Evolutionary conservation across 1,140 invertebrate genomes (phyloP).

Genomic region (Cotesia glomerata): DNA sequence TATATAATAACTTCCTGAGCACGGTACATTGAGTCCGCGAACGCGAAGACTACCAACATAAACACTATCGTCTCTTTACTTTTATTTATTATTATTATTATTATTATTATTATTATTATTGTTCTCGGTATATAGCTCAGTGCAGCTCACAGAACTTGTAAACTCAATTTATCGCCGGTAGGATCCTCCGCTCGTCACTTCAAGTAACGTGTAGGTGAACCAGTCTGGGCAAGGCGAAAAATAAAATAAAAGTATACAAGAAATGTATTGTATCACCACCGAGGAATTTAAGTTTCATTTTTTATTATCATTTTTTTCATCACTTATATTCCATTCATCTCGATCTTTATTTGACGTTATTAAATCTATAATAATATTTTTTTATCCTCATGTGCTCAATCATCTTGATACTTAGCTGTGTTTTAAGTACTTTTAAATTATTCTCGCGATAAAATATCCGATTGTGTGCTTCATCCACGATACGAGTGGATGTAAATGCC

Average conservation of each 20-base stretch:
- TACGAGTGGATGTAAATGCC: too few species aligned
- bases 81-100: neutral
- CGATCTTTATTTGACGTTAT: too few species aligned
- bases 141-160: constrained; percentile 19
- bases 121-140: too few species aligned
- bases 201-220: constrained; percentile 35
- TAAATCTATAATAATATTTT: too few species aligned
- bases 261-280: constrained; percentile 9
- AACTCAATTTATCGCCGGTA: constrained; percentile 29
- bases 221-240: constrained; percentile 30
- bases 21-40: neutral
- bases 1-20: too few species aligned
- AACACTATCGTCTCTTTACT: neutral
- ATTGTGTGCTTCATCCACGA: too few species aligned
- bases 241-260: too few species aligned
- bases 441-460: too few species aligned
- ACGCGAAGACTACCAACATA: neutral
- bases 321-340: too few species aligned
- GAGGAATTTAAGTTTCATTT: neutral
- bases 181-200: constrained; percentile 28
- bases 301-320: neutral
- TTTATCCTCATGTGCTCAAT: too few species aligned
- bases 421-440: too few species aligned
- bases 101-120: neutral
- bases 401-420: too few species aligned